These are phyloP conservation scores for Trogon surrucura DNA, from an alignment of 2,113 vertebrate genomes.

Conservation along the genomic window DNA sequence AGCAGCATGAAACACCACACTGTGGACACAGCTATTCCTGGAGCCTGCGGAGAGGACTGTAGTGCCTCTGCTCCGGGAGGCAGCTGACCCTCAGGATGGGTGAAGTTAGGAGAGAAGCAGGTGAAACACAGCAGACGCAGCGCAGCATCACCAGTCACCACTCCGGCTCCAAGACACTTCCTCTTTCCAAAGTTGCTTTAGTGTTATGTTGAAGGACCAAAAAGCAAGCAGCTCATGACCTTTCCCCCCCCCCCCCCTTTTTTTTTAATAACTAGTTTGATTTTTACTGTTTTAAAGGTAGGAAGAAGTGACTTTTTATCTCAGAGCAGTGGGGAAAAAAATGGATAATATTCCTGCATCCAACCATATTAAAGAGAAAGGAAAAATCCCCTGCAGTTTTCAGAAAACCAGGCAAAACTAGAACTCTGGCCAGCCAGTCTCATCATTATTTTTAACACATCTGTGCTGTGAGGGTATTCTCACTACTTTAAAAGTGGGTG, in stretches of 20 bases:
- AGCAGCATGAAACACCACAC: rapidly evolving
- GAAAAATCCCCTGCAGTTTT: background rate
- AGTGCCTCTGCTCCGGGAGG: background rate
- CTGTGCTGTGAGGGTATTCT: background rate
- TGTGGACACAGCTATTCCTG: rapidly evolving
- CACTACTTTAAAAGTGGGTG: background rate
- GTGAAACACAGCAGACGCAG: background rate
- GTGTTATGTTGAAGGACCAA: background rate
- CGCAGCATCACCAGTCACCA: rapidly evolving
- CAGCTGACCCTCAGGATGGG: background rate
- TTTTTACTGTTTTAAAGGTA: background rate
- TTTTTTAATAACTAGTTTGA: background rate
- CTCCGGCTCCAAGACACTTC: background rate
- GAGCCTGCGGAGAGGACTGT: background rate
- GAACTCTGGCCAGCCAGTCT: background rate
- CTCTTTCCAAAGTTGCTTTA: background rate
- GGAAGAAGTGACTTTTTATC: background rate
- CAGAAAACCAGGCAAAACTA: background rate
- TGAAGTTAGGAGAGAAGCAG: background rate
- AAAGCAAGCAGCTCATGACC: background rate
- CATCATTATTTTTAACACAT: background rate
- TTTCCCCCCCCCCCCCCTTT: too few species aligned
- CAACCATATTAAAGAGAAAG: background rate
- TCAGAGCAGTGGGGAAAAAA: background rate
- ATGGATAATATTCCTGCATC: background rate